Conservation (phyloP, 2,888 invertebrate genomes). For the Ichneumoninae sp. region DNA sequence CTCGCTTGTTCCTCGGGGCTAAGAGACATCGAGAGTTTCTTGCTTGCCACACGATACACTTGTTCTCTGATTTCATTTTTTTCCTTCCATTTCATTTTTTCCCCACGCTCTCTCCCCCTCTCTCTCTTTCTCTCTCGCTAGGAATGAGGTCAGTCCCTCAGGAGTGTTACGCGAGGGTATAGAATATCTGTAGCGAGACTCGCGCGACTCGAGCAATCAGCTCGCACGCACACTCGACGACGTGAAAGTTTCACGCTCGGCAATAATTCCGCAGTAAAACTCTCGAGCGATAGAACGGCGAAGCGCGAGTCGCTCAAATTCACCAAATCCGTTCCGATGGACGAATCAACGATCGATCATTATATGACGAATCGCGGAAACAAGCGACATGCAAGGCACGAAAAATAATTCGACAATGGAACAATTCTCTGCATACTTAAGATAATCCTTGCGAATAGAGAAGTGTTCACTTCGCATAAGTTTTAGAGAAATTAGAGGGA, state of each 20-base stretch:
- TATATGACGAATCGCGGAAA: neutral
- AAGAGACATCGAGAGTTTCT: neutral
- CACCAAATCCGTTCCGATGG: neutral
- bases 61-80: neutral
- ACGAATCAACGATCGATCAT: neutral
- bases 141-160: slow-evolving; percentile 27
- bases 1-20: neutral
- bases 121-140: too few species aligned
- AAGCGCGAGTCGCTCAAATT: neutral
- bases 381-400: too few species aligned
- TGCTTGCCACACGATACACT: neutral
- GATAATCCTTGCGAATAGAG: too few species aligned
- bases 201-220: slow-evolving; percentile 14
- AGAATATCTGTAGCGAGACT: slow-evolving; percentile 7
- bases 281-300: neutral
- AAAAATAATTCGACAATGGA: neutral
- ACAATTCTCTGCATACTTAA: neutral
- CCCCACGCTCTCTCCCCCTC: neutral
- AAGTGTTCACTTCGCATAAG: too few species aligned
- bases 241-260: slow-evolving; percentile 40
- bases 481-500: too few species aligned
- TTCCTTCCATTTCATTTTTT: neutral
- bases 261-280: neutral
- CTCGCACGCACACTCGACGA: slow-evolving; percentile 2
- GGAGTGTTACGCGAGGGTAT: slow-evolving; percentile 15